phyloP scores from a whole-genome alignment of 2,797 vertebrate species.

The Scarus forsteni region DNA sequence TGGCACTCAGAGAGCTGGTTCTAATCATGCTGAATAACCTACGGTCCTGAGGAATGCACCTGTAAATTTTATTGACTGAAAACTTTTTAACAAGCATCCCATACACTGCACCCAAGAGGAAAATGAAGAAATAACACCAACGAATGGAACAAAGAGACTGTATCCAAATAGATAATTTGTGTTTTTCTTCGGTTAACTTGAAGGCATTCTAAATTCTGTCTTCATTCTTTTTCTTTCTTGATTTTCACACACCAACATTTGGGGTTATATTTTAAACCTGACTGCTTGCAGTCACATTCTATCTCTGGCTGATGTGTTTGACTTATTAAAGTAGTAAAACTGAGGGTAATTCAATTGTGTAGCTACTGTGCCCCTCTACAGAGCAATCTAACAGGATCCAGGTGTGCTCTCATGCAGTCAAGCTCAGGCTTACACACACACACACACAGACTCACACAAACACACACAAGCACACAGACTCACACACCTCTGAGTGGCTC shows the following conservation, averaged over 20 bases:
- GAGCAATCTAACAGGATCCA: slow-evolving; percentile 72
- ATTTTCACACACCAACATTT: slow-evolving; percentile 29
- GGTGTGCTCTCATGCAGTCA: slow-evolving; percentile 49
- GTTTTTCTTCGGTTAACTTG: no score
- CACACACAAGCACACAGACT: slow-evolving; percentile 4
- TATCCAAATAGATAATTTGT: no score
- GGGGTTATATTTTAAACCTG: slow-evolving; percentile 24
- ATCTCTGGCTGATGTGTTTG: slow-evolving; percentile 49
- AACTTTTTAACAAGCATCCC: slow-evolving; percentile 16
- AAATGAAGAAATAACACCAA: slow-evolving; percentile 13
- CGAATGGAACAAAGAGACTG: no score
- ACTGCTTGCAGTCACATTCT: slow-evolving; percentile 19
- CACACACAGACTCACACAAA: slow-evolving; percentile 24
- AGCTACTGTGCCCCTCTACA: slow-evolving; percentile 63
- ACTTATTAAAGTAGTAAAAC: slow-evolving; percentile 46
- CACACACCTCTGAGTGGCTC: slow-evolving; percentile 35
- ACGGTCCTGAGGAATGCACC: slow-evolving; percentile 51
- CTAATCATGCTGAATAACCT: slow-evolving; percentile 52
- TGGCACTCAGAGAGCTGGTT: slow-evolving; percentile 50
- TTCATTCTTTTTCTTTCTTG: slow-evolving; percentile 17
- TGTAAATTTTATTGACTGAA: slow-evolving; percentile 55
- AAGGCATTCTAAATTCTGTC: no score
- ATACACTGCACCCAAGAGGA: slow-evolving; percentile 40
- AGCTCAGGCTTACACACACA: not conserved
- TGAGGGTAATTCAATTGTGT: slow-evolving; percentile 54